A percentile compares a stretch with the other conserved stretches of the same genome.
phyloP scores from a whole-genome alignment of 2,113 vertebrate genomes.

The Colossoma macropomum region DNA sequence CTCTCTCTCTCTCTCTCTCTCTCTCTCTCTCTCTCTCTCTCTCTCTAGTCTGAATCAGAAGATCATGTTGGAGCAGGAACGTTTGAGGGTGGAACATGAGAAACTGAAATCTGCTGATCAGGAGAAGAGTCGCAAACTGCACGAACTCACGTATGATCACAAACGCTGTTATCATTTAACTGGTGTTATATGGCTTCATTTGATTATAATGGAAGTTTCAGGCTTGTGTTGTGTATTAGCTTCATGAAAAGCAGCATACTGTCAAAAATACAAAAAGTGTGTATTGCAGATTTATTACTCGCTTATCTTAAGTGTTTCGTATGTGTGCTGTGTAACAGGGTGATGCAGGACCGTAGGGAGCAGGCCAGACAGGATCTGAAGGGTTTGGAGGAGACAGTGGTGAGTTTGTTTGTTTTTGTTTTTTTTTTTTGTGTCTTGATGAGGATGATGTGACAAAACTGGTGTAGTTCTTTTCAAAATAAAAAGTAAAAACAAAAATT shows the following conservation, averaged over 20 bases:
- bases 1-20: no score
- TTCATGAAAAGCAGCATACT: no score
- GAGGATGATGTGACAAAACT: no score
- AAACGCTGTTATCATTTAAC: background rate
- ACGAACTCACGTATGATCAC: no score
- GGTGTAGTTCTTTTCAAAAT: no score
- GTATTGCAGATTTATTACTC: no score
- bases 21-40: background rate
- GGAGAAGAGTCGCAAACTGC: constrained; percentile 89
- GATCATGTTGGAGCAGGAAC: constrained; percentile 93
- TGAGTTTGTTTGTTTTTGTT: constrained; percentile 62
- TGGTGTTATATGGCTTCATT: no score
- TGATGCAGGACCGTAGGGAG: constrained; percentile 93
- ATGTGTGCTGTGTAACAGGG: constrained; percentile 68
- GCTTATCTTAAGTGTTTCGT: no score
- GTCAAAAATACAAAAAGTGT: no score
- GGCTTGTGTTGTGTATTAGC: no score
- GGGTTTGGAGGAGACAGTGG: constrained; percentile 97
- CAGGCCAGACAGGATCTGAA: constrained; percentile 95
- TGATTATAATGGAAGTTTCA: no score
- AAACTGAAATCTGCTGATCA: constrained; percentile 90
- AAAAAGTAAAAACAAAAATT: no score
- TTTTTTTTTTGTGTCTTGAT: constrained; percentile 8
- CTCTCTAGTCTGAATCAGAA: constrained; percentile 88
- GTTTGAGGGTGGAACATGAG: constrained; percentile 90